Evolutionary conservation across 2,797 vertebrate species (phyloP).

Genomic region (Emydoidea blandingii): DNA sequence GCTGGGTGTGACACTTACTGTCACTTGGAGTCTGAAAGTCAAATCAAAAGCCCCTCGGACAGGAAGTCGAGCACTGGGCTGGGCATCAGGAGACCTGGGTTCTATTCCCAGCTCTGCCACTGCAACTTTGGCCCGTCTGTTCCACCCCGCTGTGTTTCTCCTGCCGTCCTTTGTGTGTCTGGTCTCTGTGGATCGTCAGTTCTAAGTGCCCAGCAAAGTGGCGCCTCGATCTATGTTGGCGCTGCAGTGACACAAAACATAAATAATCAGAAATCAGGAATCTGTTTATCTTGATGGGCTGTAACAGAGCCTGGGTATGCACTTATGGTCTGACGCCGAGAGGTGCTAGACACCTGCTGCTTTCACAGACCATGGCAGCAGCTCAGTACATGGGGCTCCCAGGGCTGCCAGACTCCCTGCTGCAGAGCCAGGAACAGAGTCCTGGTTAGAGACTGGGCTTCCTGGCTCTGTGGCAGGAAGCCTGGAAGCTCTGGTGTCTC

Average conservation of each 20-base stretch:
- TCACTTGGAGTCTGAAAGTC: background rate
- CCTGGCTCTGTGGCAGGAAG: background rate
- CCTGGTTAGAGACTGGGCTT: background rate
- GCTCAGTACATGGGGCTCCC: background rate
- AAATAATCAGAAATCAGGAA: background rate
- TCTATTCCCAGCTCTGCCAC: background rate
- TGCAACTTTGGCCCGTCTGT: background rate
- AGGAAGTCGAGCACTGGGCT: background rate
- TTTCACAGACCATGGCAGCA: background rate
- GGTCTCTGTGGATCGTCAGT: background rate
- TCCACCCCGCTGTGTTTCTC: background rate
- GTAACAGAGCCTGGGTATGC: background rate
- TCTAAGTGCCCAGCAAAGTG: background rate
- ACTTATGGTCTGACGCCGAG: background rate
- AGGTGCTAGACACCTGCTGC: background rate
- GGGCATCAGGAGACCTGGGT: background rate
- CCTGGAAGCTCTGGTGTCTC: background rate
- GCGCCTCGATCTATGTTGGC: background rate
- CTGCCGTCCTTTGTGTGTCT: background rate
- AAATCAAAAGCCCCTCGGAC: background rate
- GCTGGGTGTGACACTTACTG: background rate
- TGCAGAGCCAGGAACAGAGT: background rate
- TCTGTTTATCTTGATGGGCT: background rate
- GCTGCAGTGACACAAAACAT: background rate
- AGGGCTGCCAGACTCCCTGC: background rate